Base-by-base conservation (phyloP, 2,888 invertebrate species). In the Hetaerina titia region DNA sequence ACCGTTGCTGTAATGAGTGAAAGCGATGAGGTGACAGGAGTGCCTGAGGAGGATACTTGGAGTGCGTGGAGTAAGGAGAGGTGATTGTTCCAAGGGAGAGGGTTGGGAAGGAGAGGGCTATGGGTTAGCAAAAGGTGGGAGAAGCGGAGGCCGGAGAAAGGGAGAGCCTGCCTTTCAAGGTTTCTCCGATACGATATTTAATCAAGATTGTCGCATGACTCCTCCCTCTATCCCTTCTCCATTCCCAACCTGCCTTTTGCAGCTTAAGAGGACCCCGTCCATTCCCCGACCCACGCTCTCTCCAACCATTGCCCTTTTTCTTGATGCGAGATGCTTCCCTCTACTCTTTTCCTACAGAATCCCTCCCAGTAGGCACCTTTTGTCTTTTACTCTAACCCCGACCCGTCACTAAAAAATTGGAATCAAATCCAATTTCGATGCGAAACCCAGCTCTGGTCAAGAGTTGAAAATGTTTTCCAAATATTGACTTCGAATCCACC, bases 121-220 rank as follows among this genome's bases (percentile, higher is more conserved):
- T 22, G 19, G 22, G 9, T 19, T 7, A 0, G n/a, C 1, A 9
- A n/a, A n/a, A 9, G 22, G 81, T 13, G 81, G 31, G 31, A 4
- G 31, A 81, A 31, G 31, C 11, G 31, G 31, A 31, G 81, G 19
- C 11, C 11, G 6, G 81, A 11, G 25, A n/a, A 22, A 25, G n/a
- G 19, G 15, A 15, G 19, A 6, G 13, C 13, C 25, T 31, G 81
- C 19, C 63, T 45, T 63, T 56, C 92, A 45, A 56, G 64, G 19
- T 69, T 92, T 17, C 19, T 56, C 69, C 92, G 56, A 81, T n/a
- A 5, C 92, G 56, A 56, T 92, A 64, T 69, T 92, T 69, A 92
- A 92, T 92, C 74, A 92, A 69, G 92, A 92, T 92, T 74, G 69
- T 69, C 92, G 92, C 69, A 56, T 31, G 69, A 22, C 90, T 63